Base-by-base conservation (phyloP, 2,113 vertebrate species). In the Dolichotis patagonum region DNA sequence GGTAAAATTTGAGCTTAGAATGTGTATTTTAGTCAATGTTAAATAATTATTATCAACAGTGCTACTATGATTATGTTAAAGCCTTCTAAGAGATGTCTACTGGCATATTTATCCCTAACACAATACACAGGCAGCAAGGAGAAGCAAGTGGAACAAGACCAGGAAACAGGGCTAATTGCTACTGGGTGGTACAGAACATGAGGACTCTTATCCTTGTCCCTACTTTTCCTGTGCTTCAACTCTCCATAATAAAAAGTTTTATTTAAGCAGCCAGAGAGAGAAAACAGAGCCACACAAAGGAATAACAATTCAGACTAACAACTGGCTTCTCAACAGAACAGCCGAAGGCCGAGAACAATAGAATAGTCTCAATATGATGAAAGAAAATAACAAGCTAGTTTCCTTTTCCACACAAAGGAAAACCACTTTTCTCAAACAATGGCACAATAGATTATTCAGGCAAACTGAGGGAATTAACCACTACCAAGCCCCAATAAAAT, bases 1-100 rank as follows among this genome's bases (percentile, higher is more conserved):
- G n/a, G 63, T 38, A 90, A 91, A 52, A 62, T 24, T 7, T 85
- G 63, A 90, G 92, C 46, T 80, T 60, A 28, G 69, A 86, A n/a
- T 22, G 28, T 14, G 4, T 20, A 26, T 32, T n/a, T n/a, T 58
- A 46, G 35, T 13, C 30, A 62, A 58, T 13, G 54, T 20, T 30
- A 43, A 83, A 7, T 67, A 69, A 77, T 38, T 60, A 58, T 8
- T 32, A 49, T 49, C 56, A 62, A 41, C 22, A 26, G 38, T 19
- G 67, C 86, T 49, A 28, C 30, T 67, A 17, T 35, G 41, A 41
- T 10, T 91, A 41, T 52, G 43, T 54, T 56, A 41, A 43, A n/a
- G 3, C 60, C 32, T 52, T 92, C 63, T 7, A 60, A 60, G 54
- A 73, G 54, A 75, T 62, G 77, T 38, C 54, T 58, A 85, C 56